Percentiles rank a stretch among this genome's conserved stretches.
These are phyloP conservation scores for Hippocampus kuda DNA, from an alignment of 2,797 vertebrate species.

Conservation along the genomic window DNA sequence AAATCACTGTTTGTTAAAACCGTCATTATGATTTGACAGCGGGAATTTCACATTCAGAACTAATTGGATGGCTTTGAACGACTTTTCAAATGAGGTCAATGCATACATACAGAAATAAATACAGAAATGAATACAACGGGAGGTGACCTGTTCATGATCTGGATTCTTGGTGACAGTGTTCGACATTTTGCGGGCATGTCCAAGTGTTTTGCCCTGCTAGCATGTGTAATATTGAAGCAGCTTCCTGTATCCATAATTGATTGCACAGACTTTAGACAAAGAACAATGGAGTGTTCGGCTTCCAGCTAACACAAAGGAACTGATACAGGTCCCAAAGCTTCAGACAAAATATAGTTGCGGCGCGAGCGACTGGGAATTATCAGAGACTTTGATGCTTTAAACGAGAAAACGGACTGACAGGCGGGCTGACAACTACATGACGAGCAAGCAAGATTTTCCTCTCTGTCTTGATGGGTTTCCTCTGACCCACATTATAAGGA, in stretches of 20 bases:
- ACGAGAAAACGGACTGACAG: conserved; percentile 29
- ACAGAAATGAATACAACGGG: background rate
- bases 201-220: conserved; percentile 17
- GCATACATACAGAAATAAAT: background rate
- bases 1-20: too few relatives aligned
- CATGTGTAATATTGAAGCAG: conserved; percentile 43
- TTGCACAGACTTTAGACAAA: conserved; percentile 51
- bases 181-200: background rate
- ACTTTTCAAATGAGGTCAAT: conserved; percentile 17
- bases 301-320: conserved; percentile 41
- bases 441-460: conserved; percentile 30
- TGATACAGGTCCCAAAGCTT: conserved; percentile 37
- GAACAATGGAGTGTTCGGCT: conserved; percentile 40
- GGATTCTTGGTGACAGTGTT: background rate
- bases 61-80: conserved; percentile 19
- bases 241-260: conserved; percentile 64
- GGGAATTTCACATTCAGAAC: conserved; percentile 22
- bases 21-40: too few relatives aligned
- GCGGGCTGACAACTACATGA: conserved; percentile 28
- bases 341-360: conserved; percentile 38
- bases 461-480: conserved; percentile 39
- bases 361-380: conserved; percentile 36
- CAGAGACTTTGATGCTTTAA: conserved; percentile 25
- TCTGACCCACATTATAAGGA: conserved; percentile 54
- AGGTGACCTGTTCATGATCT: background rate